A percentile compares a stretch with the other conserved stretches of the same genome.
Conservation (phyloP, 2,113 vertebrate species). For the Rhea americana region DNA sequence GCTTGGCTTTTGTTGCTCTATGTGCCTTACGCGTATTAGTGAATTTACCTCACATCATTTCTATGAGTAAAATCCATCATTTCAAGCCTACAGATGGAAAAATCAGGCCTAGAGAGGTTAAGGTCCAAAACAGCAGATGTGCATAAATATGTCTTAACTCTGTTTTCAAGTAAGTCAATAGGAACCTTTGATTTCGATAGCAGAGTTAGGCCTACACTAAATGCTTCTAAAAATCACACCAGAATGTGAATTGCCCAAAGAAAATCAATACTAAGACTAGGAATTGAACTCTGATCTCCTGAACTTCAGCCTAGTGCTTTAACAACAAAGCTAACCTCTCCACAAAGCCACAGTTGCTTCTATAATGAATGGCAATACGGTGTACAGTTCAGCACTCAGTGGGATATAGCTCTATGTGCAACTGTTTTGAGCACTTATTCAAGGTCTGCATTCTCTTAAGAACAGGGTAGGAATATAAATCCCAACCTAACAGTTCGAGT, state of each 20-base stretch:
- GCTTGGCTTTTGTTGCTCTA: not conserved
- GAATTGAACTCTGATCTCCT: not conserved
- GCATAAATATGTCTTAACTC: not conserved
- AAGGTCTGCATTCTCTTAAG: not conserved
- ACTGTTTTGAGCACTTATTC: not conserved
- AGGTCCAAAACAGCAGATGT: not conserved
- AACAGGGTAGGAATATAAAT: not conserved
- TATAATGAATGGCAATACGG: not conserved
- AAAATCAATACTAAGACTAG: not conserved
- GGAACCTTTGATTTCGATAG: not conserved
- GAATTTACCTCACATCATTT: not conserved
- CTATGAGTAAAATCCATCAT: not conserved
- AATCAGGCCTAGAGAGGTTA: not conserved
- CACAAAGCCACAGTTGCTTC: not conserved
- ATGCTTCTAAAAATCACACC: not conserved
- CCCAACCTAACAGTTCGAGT: not conserved
- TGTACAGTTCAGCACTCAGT: not conserved
- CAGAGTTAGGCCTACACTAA: not conserved
- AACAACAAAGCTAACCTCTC: not conserved
- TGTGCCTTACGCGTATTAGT: accelerated
- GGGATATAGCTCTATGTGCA: not conserved
- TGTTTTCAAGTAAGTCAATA: not conserved
- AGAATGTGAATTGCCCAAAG: not conserved
- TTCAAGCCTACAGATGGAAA: not conserved
- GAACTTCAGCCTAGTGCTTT: not conserved